Conservation (phyloP, 2,797 vertebrate species). For the Sebastes nivosus region DNA sequence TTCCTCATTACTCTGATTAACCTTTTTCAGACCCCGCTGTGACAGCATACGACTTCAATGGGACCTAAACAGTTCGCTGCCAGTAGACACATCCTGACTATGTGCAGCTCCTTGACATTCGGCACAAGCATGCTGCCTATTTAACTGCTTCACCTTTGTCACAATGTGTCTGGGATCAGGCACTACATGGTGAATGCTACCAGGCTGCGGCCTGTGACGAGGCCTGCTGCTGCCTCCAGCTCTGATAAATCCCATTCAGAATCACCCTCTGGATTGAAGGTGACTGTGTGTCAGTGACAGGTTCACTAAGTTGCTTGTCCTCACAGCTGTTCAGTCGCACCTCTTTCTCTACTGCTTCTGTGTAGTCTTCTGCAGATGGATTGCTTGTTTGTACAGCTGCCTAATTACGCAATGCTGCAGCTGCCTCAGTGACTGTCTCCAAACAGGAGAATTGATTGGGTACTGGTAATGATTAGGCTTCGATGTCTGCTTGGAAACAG, state of each 20-base stretch:
- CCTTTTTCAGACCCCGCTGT: neutral
- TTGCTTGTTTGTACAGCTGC: conserved; percentile 57
- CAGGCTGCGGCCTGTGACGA: conserved; percentile 3
- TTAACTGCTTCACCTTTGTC: conserved; percentile 31
- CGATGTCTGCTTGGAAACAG: conserved; percentile 4
- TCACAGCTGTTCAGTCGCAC: conserved; percentile 9
- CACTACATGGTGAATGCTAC: neutral
- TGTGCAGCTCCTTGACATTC: conserved; percentile 18
- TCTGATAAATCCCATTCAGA: neutral
- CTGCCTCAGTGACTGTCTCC: conserved; percentile 36
- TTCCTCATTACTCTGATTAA: neutral
- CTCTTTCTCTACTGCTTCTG: neutral
- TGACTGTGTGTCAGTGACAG: neutral
- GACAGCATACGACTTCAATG: neutral
- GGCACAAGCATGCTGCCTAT: conserved; percentile 8
- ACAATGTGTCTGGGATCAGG: conserved; percentile 9
- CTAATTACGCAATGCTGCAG: conserved; percentile 35
- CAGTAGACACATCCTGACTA: neutral
- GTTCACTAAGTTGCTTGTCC: conserved; percentile 2
- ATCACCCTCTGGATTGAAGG: neutral
- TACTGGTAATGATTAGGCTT: conserved; percentile 42
- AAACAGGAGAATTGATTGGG: conserved; percentile 45
- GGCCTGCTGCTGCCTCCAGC: neutral
- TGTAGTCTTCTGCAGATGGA: conserved; percentile 18
- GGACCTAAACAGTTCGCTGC: neutral